phyloP scores from a whole-genome alignment of 2,797 vertebrate genomes.

The Gambusia yucatana region DNA sequence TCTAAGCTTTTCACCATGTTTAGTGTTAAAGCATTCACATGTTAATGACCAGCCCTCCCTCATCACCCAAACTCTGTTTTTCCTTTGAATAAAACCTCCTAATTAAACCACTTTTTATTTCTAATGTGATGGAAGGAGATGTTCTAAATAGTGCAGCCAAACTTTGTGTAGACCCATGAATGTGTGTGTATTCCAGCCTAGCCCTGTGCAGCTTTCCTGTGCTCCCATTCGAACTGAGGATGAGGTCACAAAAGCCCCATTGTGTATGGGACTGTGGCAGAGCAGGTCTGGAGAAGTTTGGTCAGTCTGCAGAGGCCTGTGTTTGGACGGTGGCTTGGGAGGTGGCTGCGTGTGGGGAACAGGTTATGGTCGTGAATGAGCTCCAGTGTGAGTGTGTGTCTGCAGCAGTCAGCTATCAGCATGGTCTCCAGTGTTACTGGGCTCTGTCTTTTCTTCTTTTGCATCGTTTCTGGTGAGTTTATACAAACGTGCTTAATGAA shows the following conservation, averaged over 20 bases:
- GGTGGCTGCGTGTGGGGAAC: constrained; percentile 35
- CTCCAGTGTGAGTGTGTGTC: constrained; percentile 60
- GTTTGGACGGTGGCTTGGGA: constrained; percentile 1
- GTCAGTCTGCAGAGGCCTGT: background rate
- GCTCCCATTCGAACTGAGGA: constrained; percentile 27
- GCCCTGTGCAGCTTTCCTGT: constrained; percentile 22
- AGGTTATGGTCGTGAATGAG: constrained; percentile 62
- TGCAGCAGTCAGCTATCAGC: constrained; percentile 47
- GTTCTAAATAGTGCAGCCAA: background rate
- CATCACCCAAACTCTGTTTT: background rate
- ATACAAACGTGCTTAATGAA: background rate
- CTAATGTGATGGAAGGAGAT: background rate
- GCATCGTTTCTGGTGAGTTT: constrained; percentile 65
- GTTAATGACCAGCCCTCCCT: background rate
- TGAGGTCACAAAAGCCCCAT: constrained; percentile 69
- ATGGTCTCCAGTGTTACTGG: constrained; percentile 63
- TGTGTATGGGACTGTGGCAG: constrained; percentile 61
- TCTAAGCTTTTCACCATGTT: constrained; percentile 7
- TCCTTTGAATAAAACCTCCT: background rate
- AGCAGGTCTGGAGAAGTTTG: constrained; percentile 35
- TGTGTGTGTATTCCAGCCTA: background rate
- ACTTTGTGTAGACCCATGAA: background rate
- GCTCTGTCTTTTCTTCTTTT: constrained; percentile 52
- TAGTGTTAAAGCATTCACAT: background rate
- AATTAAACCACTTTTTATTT: background rate